Base-by-base conservation (phyloP, 2,888 invertebrate species). In the Micropterix aruncella region DNA sequence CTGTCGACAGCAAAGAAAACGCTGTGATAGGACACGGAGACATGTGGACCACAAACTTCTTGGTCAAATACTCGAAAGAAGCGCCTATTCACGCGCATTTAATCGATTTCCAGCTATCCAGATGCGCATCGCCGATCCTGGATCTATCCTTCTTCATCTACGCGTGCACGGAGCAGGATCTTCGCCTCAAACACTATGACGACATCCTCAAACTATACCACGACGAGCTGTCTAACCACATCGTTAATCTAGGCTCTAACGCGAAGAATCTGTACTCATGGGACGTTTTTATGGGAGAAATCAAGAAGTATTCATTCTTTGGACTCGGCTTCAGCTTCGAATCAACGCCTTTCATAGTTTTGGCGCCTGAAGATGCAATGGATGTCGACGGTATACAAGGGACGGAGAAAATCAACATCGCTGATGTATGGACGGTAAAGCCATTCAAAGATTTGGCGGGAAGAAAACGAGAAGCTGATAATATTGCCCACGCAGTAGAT, bases 11-110 rank as follows among this genome's bases (percentile, higher is more conserved):
- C 52, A 54, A 56, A 15, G 61, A 62, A 16, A 61, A 70, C n/a
- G 68, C 74, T 0, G 78, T 79, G 0, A 72, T 84, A 18, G 75
- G 73, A 0, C 83, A 85, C 46, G 85, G 84, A 0, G 85, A 86
- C 56, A 75, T 76, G 37, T 85, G 85, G 85, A 73, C 78, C 0
- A 81, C 80, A n/a, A 85, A 86, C 56, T 84, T 84, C 51, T 57
- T 85, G 1, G 73, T 74, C 5, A 70, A 72, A 38, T 65, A 65
- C 44, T 52, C 60, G 44, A 48, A 56, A 3, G 50, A 49, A 12
- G 41, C 19, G 3, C 65, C 68, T 51, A 62, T 60, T 3, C 66
- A 68, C 46, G 69, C 71, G 0, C 72, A 76, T 52, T 66, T 84
- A 47, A 77, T 85, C 27, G 85, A 85, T 54, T 85, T 81, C 52